phyloP scores from a whole-genome alignment of 2,113 vertebrate species.

The Lethenteron reissneri region DNA sequence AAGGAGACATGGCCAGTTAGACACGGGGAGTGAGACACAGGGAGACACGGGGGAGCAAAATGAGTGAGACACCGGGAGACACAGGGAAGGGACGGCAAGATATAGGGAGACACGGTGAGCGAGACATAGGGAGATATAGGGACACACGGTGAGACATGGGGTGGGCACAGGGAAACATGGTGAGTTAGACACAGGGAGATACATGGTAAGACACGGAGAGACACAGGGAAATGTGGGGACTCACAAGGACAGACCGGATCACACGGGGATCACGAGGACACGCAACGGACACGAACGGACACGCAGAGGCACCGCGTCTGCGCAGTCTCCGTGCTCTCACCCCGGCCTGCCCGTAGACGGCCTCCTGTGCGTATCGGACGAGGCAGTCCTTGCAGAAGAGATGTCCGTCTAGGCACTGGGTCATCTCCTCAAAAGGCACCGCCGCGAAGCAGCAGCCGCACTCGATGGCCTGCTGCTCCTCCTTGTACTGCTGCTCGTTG shows the following conservation, averaged over 20 bases:
- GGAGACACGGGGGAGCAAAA: too few relatives aligned
- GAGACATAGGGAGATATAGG: too few relatives aligned
- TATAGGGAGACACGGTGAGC: too few relatives aligned
- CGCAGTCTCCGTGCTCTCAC: conserved; percentile 24
- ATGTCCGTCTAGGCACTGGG: conserved; percentile 79
- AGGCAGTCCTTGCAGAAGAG: conserved; percentile 95
- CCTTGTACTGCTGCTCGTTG: conserved; percentile 90
- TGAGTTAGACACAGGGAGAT: background rate
- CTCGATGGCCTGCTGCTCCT: conserved; percentile 88
- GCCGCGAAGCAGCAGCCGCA: conserved; percentile 85
- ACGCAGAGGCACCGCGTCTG: too few relatives aligned
- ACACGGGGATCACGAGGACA: background rate
- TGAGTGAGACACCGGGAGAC: too few relatives aligned
- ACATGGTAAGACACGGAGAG: background rate
- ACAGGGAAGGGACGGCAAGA: too few relatives aligned
- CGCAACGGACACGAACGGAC: background rate
- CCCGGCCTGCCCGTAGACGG: conserved; percentile 74
- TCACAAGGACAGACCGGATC: background rate
- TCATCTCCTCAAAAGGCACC: conserved; percentile 83
- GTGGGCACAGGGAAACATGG: background rate
- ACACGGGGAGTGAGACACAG: too few relatives aligned
- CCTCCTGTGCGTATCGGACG: conserved; percentile 85
- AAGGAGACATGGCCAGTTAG: too few relatives aligned
- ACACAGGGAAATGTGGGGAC: background rate
- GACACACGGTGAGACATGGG: too few relatives aligned